Evolutionary conservation across 2,113 vertebrate species (phyloP).

Genomic region (Catharus fuscescens): DNA sequence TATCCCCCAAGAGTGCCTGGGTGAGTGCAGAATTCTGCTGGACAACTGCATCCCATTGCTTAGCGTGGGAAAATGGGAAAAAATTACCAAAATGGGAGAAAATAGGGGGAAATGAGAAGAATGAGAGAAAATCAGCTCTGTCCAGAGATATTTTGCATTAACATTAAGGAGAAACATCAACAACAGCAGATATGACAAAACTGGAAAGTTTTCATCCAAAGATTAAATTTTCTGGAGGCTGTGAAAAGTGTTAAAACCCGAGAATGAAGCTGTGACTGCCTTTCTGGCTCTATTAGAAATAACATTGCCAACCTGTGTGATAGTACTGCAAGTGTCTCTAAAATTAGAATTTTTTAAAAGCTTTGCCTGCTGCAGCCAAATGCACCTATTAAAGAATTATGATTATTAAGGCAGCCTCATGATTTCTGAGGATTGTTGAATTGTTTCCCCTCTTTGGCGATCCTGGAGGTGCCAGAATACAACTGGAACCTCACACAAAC

Average conservation of each 20-base stretch:
- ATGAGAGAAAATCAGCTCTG: neutral
- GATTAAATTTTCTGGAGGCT: neutral
- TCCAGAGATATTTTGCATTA: neutral
- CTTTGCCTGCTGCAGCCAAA: neutral
- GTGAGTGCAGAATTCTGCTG: neutral
- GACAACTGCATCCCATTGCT: neutral
- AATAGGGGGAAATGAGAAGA: neutral
- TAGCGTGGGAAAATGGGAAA: neutral
- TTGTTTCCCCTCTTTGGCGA: neutral
- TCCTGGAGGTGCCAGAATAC: neutral
- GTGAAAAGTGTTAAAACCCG: neutral
- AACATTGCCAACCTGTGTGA: neutral
- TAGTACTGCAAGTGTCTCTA: neutral
- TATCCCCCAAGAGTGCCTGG: neutral
- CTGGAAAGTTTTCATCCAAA: neutral
- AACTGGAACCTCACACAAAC: neutral
- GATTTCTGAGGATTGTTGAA: neutral
- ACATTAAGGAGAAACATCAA: neutral
- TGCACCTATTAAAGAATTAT: neutral
- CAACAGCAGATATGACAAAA: neutral
- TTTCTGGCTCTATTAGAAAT: neutral
- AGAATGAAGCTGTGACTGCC: neutral
- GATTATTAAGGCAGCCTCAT: neutral
- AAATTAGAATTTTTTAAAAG: neutral
- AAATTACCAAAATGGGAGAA: neutral